A percentile compares a stretch with the other conserved stretches of the same genome.
Evolutionary conservation across 2,797 vertebrate species (phyloP).

Genomic region (Dendrocincla fuliginosa): DNA sequence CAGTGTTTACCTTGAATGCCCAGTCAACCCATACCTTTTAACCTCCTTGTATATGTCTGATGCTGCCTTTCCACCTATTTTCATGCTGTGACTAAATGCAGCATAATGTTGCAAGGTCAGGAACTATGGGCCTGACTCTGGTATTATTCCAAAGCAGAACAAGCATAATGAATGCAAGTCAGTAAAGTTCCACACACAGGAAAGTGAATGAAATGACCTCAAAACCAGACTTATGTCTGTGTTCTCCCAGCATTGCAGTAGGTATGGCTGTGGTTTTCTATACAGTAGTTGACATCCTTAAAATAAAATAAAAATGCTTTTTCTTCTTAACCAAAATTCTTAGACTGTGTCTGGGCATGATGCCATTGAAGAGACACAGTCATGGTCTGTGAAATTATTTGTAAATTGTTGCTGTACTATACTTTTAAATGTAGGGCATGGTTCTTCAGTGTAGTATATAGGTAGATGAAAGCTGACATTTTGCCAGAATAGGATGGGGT

Average conservation of each 20-base stretch:
- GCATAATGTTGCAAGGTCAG: not conserved
- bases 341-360: not conserved
- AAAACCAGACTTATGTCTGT: not conserved
- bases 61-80: not conserved
- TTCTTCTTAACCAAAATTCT: not conserved
- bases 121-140: not conserved
- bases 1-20: not conserved
- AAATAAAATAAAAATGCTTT: not conserved
- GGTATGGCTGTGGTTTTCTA: not conserved
- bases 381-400: not conserved
- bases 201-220: not conserved
- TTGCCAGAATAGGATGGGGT: not conserved
- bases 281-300: not conserved
- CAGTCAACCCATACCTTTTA: not conserved
- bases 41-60: not conserved
- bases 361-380: not conserved
- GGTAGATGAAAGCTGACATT: not conserved
- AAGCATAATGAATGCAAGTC: not conserved
- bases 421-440: not conserved
- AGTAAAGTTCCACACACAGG: not conserved
- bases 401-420: not conserved
- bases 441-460: not conserved
- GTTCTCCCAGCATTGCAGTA: not conserved
- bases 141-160: not conserved
- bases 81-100: not conserved